These are phyloP conservation scores for Sakesphorus luctuosus DNA, from an alignment of 2,113 vertebrate genomes.

Conservation along the genomic window DNA sequence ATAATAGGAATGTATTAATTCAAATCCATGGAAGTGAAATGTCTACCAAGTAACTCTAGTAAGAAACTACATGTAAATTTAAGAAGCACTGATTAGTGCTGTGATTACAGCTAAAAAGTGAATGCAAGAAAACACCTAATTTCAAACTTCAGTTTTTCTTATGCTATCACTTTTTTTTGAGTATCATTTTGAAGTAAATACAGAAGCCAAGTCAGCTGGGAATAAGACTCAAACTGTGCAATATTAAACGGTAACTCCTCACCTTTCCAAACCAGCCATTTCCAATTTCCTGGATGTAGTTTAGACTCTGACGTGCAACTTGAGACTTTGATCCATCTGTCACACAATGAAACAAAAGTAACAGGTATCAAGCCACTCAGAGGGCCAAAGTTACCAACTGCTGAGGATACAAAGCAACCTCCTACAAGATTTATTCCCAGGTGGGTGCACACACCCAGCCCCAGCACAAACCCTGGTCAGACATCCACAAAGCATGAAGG, in stretches of 20 bases:
- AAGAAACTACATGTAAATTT: not conserved
- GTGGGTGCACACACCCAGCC: not conserved
- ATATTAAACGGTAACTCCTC: not conserved
- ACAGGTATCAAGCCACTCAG: not conserved
- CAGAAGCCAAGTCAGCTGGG: not conserved
- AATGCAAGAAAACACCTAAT: not conserved
- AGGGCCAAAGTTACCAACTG: not conserved
- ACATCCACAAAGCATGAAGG: not conserved
- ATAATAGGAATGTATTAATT: not conserved
- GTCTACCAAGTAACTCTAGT: not conserved
- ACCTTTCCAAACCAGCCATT: constrained; percentile 99
- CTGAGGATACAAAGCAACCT: not conserved
- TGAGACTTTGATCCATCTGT: constrained; percentile 88
- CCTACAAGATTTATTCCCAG: not conserved
- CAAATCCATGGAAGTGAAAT: not conserved
- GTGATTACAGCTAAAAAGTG: not conserved
- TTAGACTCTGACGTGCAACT: constrained; percentile 91
- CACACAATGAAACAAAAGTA: constrained; percentile 13
- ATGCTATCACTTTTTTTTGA: not conserved
- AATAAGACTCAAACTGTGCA: not conserved
- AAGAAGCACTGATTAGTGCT: not conserved
- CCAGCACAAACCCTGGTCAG: not conserved
- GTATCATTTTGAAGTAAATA: not conserved
- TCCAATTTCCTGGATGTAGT: constrained; percentile 98
- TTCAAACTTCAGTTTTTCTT: not conserved